Evolutionary conservation across 2,797 vertebrate species (phyloP).

Genomic region (Smutsia gigantea): DNA sequence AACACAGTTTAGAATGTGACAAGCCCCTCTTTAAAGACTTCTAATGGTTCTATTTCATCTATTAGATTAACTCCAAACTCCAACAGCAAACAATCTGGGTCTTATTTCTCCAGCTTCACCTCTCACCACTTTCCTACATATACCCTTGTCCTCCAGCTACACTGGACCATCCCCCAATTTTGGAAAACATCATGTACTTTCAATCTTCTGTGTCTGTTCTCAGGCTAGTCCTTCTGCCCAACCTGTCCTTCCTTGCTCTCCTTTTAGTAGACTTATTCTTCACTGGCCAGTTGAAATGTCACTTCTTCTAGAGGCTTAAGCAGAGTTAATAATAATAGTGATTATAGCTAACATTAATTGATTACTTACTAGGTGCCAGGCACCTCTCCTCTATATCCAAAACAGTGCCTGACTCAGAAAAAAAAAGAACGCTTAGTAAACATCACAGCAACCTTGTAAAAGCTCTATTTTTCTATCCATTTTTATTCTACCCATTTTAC

Average conservation of each 20-base stretch:
- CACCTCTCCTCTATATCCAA: background rate
- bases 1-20: background rate
- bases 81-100: background rate
- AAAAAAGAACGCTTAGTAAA: background rate
- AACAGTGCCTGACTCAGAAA: background rate
- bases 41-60: background rate
- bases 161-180: background rate
- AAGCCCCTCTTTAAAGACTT: constrained; percentile 18
- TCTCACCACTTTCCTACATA: background rate
- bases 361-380: background rate
- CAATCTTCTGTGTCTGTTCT: background rate
- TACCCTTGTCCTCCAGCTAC: background rate
- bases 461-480: background rate
- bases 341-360: background rate
- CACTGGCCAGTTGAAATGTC: background rate
- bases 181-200: background rate
- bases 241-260: background rate
- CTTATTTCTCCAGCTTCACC: background rate
- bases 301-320: background rate
- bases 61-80: background rate
- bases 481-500: constrained; percentile 27
- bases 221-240: background rate
- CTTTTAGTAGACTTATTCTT: background rate
- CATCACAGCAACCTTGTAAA: background rate
- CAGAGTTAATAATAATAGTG: background rate